phyloP scores from a whole-genome alignment of 2,888 invertebrate species.

The Didymodactylos carnosus region DNA sequence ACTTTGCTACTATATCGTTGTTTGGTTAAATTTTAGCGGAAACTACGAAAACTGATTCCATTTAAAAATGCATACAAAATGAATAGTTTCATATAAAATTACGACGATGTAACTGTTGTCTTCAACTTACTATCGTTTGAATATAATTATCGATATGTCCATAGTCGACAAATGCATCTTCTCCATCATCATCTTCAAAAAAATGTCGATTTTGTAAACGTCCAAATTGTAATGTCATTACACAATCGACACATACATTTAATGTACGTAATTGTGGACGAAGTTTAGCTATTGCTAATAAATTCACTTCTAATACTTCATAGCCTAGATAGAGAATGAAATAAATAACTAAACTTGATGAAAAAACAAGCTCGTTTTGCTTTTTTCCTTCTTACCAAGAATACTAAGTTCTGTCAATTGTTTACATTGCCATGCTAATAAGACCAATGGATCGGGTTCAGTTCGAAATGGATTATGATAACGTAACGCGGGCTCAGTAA shows the following conservation, averaged over 20 bases:
- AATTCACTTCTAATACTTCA: conserved; percentile 13
- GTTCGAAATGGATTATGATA: conserved; percentile 9
- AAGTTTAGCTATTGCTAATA: conserved; percentile 11
- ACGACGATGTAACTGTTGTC: too few relatives aligned
- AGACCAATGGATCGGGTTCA: conserved; percentile 11
- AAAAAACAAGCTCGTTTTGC: not conserved
- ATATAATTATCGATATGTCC: conserved; percentile 2
- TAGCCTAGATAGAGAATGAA: not conserved
- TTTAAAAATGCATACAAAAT: too few relatives aligned
- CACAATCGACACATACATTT: conserved; percentile 8
- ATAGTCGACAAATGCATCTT: conserved; percentile 12
- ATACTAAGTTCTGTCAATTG: conserved; percentile 2
- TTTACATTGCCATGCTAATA: conserved; percentile 13
- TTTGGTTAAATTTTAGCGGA: too few relatives aligned
- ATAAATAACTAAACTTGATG: not conserved
- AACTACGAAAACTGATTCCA: too few relatives aligned
- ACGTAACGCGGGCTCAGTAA: conserved; percentile 5
- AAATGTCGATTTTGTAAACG: conserved; percentile 6
- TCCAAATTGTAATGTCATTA: conserved; percentile 12
- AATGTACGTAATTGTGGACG: conserved; percentile 5
- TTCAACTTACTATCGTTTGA: conserved; percentile 2
- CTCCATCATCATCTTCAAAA: conserved; percentile 11
- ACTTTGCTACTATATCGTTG: too few relatives aligned
- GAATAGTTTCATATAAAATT: too few relatives aligned
- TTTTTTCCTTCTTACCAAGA: not conserved